Percentiles rank a stretch among this genome's conserved stretches.
Evolutionary conservation across 2,888 invertebrate genomes (phyloP).

Genomic region (Oligia latruncula): DNA sequence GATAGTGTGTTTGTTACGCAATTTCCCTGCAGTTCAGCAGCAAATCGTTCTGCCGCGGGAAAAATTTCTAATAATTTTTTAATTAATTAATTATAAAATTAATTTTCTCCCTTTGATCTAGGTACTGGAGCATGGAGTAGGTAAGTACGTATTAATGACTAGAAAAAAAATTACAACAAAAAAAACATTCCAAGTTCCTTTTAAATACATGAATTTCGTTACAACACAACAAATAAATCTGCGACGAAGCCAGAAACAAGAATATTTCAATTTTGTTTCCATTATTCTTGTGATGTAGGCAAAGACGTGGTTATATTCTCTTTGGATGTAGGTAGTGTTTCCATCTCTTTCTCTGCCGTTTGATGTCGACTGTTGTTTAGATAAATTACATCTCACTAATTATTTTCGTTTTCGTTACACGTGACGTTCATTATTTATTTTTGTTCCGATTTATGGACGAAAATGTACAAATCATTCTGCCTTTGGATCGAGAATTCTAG

Average conservation of each 20-base stretch:
- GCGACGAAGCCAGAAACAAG: neutral
- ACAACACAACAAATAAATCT: conserved; percentile 22
- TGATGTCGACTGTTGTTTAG: conserved; percentile 31
- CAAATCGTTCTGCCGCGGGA: no score
- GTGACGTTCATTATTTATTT: conserved; percentile 5
- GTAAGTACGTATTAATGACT: neutral
- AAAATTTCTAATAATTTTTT: no score
- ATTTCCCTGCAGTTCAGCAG: no score
- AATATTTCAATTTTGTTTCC: conserved; percentile 24
- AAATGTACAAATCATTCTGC: neutral
- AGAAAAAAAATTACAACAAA: neutral
- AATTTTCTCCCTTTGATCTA: neutral
- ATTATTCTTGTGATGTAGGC: conserved; percentile 20
- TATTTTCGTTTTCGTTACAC: conserved; percentile 24
- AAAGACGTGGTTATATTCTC: no score
- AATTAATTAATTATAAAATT: neutral
- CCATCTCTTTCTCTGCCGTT: conserved; percentile 2
- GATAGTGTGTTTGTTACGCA: no score
- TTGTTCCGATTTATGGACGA: neutral
- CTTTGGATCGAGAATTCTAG: conserved; percentile 1
- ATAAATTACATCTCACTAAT: conserved; percentile 38
- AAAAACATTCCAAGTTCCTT: neutral
- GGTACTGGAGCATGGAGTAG: neutral
- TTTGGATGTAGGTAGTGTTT: conserved; percentile 1
- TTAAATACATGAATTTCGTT: conserved; percentile 1